Percentiles rank a stretch among this genome's conserved stretches.
Evolutionary conservation across 2,113 vertebrate species (phyloP).

Genomic region (Ictalurus punctatus): DNA sequence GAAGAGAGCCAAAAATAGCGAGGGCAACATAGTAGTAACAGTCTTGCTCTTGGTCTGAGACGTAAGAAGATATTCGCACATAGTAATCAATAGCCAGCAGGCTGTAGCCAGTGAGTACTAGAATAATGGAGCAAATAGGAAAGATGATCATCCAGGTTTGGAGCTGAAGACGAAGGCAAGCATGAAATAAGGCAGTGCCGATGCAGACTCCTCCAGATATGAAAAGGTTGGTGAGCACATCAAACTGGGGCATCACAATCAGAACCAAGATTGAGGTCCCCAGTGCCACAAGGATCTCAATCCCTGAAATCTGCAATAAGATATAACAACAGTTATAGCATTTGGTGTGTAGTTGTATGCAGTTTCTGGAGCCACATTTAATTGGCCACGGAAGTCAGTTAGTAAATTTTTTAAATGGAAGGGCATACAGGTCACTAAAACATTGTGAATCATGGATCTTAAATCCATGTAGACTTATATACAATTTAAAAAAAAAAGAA

Average conservation of each 20-base stretch:
- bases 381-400: neutral
- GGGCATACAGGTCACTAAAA: neutral
- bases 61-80: slow-evolving; percentile 59
- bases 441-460: neutral
- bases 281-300: slow-evolving; percentile 72
- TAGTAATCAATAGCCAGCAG: slow-evolving; percentile 70
- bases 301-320: slow-evolving; percentile 63
- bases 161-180: slow-evolving; percentile 63
- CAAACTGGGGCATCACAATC: slow-evolving; percentile 77
- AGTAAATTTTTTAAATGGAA: neutral
- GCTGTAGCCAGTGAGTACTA: slow-evolving; percentile 69
- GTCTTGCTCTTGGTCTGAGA: slow-evolving; percentile 11
- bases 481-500: neutral
- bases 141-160: slow-evolving; percentile 73
- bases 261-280: slow-evolving; percentile 73
- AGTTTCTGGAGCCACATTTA: neutral
- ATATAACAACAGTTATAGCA: neutral
- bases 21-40: slow-evolving; percentile 65
- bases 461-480: neutral
- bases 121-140: slow-evolving; percentile 71
- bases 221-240: slow-evolving; percentile 76
- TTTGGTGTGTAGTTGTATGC: neutral
- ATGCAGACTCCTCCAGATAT: slow-evolving; percentile 76
- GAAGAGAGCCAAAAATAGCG: slow-evolving; percentile 66
- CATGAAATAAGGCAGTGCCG: slow-evolving; percentile 69